These are phyloP conservation scores for Ectemnius cavifrons DNA, from an alignment of 2,888 invertebrate species.

Conservation along the genomic window DNA sequence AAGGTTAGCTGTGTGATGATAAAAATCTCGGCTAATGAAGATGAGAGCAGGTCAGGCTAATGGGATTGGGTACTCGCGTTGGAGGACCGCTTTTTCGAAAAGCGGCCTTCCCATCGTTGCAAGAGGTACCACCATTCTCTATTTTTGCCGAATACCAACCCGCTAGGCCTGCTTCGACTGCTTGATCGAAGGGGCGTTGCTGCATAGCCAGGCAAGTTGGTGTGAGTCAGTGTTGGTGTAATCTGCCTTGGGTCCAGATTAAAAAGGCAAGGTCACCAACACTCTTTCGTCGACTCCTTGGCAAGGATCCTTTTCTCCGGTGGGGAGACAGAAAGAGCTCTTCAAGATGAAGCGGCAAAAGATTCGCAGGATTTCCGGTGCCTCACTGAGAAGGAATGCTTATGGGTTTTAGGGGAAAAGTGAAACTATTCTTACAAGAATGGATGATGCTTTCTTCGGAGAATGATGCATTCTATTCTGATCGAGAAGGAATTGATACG, in stretches of 20 bases:
- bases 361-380: too few relatives aligned
- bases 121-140: constrained; percentile 41
- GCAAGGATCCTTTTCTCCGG: neutral
- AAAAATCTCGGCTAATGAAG: constrained; percentile 44
- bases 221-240: constrained; percentile 21
- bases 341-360: too few relatives aligned
- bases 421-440: too few relatives aligned
- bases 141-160: constrained; percentile 56
- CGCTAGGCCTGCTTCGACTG: constrained; percentile 50
- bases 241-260: constrained; percentile 20
- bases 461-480: neutral
- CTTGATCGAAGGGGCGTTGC: constrained; percentile 59
- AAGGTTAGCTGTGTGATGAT: constrained; percentile 13
- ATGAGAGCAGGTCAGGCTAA: constrained; percentile 28
- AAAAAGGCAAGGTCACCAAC: constrained; percentile 23
- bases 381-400: too few relatives aligned
- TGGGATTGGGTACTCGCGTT: constrained; percentile 25
- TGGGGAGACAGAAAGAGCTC: too few relatives aligned
- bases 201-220: constrained; percentile 20
- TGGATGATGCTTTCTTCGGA: neutral
- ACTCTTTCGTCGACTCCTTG: neutral
- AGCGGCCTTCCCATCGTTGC: constrained; percentile 40
- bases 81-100: constrained; percentile 32
- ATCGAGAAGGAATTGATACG: neutral
- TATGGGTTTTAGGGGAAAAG: too few relatives aligned